Percentiles rank a stretch among this genome's conserved stretches.
Conservation (phyloP, 1,140 invertebrate species). For the Micrasema longulum region DNA sequence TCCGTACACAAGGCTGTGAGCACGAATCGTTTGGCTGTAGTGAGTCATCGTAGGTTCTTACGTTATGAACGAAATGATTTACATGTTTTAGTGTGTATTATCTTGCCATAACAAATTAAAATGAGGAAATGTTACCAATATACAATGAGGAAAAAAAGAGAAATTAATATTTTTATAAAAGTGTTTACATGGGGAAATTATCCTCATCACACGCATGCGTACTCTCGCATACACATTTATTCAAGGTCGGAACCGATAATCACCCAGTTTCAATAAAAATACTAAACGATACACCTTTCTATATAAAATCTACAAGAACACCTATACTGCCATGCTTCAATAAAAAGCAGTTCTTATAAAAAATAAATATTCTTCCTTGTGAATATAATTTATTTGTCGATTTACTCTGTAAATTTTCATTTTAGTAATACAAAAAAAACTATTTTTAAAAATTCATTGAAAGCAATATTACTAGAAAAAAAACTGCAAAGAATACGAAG, state of each 20-base stretch:
- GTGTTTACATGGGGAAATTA: constrained; percentile 22
- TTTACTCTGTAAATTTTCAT: too few species aligned
- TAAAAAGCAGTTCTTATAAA: too few species aligned
- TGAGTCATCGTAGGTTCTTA: constrained; percentile 56
- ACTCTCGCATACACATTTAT: constrained; percentile 21
- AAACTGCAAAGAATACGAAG: too few species aligned
- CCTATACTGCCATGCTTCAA: too few species aligned
- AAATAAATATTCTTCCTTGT: too few species aligned
- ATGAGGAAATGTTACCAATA: constrained; percentile 26
- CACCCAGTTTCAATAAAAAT: constrained; percentile 24
- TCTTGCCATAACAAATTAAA: constrained; percentile 46
- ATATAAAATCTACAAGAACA: too few species aligned
- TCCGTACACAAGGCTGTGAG: constrained; percentile 54
- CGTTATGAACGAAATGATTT: constrained; percentile 49
- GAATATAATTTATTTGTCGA: too few species aligned
- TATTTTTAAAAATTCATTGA: too few species aligned
- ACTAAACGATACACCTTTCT: background rate
- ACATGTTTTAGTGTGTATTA: constrained; percentile 46
- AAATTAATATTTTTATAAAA: background rate
- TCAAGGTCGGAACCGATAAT: constrained; percentile 10
- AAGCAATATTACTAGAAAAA: too few species aligned
- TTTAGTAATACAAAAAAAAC: too few species aligned
- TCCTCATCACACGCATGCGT: constrained; percentile 14
- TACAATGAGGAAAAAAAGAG: constrained; percentile 10
- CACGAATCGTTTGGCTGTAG: constrained; percentile 55